Evolutionary conservation across 2,888 invertebrate species (phyloP).

Genomic region (Mythimna impura): DNA sequence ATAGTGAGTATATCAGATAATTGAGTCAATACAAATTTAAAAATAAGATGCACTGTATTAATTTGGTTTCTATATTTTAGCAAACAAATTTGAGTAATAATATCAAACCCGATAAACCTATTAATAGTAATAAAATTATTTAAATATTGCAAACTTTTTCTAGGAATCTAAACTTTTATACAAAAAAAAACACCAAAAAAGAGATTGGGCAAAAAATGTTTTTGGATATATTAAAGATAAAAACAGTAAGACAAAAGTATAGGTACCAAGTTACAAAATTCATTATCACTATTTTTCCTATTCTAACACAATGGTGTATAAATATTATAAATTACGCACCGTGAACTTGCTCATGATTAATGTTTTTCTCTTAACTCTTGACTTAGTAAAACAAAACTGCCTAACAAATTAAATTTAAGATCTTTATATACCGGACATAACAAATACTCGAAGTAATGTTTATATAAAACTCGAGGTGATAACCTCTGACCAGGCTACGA

Average conservation of each 20-base stretch:
- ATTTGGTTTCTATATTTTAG: background rate
- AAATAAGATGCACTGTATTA: background rate
- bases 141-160: background rate
- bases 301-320: background rate
- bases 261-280: background rate
- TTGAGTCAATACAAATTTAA: background rate
- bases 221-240: background rate
- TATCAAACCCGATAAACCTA: no score
- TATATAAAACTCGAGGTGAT: slow-evolving; percentile 57
- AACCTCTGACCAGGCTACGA: slow-evolving; percentile 65
- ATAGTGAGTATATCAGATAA: background rate
- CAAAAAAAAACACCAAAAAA: background rate
- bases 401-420: slow-evolving; percentile 20
- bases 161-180: background rate
- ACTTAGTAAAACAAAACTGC: slow-evolving; percentile 51
- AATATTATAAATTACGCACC: slow-evolving; percentile 61
- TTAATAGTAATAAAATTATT: background rate
- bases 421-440: slow-evolving; percentile 71
- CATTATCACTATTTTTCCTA: background rate
- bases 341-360: slow-evolving; percentile 72
- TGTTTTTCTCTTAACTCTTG: slow-evolving; percentile 44
- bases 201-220: background rate
- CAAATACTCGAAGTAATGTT: slow-evolving; percentile 74
- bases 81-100: no score
- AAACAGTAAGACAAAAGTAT: background rate